Evolutionary conservation across 2,888 invertebrate genomes (phyloP), one percentile per base, ranked within the genome.

Genomic region (Myopa testacea): DNA sequence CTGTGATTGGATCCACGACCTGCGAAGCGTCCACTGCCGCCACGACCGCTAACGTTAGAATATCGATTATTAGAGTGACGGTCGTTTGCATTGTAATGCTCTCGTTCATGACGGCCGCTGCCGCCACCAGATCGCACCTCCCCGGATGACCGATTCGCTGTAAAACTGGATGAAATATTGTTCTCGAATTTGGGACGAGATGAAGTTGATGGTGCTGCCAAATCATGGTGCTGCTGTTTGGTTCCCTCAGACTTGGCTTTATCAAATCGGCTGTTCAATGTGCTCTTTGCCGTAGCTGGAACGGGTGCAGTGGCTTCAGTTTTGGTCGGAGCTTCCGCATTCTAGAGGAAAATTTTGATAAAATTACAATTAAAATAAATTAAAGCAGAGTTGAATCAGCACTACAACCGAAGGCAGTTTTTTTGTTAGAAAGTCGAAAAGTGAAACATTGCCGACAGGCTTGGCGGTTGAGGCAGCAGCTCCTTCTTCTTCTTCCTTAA

Each of bases 401-500:
- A 45, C 16, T n/a, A 73, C 60, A 73, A 85, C 86, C 50, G 83
- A 72, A 72, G 87, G 88, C 10, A 96, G 89, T 89, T 95, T 96
- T 84, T 95, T 93, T 86, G 95, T 95, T 10, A 96, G 91, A 86
- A 95, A 96, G 87, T 95, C 95, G 88, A 95, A 96, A 4, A 96
- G 89, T 0, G 95, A 95, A 3, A 95, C 93, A 89, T 94, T 94
- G 45, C 7, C 45, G 6, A 10, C 45, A 8, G 45, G 45, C 10
- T 65, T 55, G 12, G 94, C 94, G 14, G 94, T 93, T 1, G 96
- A 95, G 87, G 93, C 91, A 2, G 91, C 91, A 52, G 91, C 90
- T 72, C 91, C 91, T 79, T 93, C 92, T 63, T 91, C 91, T 79
- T 93, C 92, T 63, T 91, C 91, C 79, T 92, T 92, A 76, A 88